Conservation (phyloP, 1,140 invertebrate species). For the Ceratina calcarata region DNA sequence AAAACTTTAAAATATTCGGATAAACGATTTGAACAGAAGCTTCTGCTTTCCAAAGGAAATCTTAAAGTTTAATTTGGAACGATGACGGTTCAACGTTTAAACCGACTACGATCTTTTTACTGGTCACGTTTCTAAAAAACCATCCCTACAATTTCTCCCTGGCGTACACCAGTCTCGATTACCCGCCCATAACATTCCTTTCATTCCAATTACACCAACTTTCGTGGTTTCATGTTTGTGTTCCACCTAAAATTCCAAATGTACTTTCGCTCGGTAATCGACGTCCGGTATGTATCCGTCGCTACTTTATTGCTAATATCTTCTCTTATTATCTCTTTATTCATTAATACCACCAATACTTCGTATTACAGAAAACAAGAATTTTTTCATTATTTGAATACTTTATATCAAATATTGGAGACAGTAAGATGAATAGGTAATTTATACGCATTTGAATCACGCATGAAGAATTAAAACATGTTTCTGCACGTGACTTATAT, state of each 20-base stretch:
- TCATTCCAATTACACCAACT: slow-evolving; percentile 6
- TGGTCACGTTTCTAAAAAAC: slow-evolving; percentile 19
- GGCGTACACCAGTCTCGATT: not conserved
- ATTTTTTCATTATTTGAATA: not conserved
- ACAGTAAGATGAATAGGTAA: too few relatives aligned
- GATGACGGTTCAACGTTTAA: too few relatives aligned
- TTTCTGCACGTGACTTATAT: too few relatives aligned
- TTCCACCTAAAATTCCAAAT: not conserved
- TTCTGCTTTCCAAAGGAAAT: not conserved
- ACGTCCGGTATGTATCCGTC: too few relatives aligned
- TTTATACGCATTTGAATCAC: too few relatives aligned
- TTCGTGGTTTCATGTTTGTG: not conserved
- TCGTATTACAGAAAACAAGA: not conserved
- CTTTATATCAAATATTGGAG: too few relatives aligned
- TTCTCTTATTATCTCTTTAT: not conserved
- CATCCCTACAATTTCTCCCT: slow-evolving; percentile 5
- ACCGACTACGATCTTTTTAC: not conserved
- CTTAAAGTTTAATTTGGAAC: not conserved
- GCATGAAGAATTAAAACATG: too few relatives aligned
- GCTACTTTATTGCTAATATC: too few relatives aligned
- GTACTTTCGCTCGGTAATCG: not conserved
- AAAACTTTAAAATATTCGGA: too few relatives aligned
- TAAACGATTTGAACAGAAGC: not conserved
- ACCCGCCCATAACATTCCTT: slow-evolving; percentile 7
- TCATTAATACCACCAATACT: not conserved